phyloP scores from a whole-genome alignment of 2,888 invertebrate species.

The Chrysolina haemoptera region DNA sequence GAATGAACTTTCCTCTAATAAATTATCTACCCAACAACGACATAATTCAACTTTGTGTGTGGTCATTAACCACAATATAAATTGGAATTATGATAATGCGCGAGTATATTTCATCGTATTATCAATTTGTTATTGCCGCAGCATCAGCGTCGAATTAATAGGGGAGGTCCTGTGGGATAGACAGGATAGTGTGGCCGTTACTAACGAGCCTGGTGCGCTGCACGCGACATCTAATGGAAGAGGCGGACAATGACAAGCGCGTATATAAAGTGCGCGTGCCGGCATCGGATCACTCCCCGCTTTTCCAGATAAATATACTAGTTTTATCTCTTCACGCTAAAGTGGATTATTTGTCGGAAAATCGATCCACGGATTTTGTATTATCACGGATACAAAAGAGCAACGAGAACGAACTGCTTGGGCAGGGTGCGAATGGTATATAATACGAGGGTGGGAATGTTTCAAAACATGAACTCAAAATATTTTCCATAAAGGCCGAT shows the following conservation, averaged over 20 bases:
- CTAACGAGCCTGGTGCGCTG: constrained; percentile 47
- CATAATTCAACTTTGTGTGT: constrained; percentile 46
- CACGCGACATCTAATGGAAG: constrained; percentile 51
- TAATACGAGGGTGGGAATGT: neutral
- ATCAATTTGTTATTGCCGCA: constrained; percentile 51
- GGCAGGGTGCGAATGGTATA: neutral
- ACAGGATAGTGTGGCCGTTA: constrained; percentile 42
- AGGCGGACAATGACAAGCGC: constrained; percentile 48
- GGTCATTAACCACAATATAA: constrained; percentile 49
- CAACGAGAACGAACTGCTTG: constrained; percentile 8
- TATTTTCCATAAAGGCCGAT: too few species aligned
- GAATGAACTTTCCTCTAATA: constrained; percentile 16
- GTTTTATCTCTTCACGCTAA: constrained; percentile 48
- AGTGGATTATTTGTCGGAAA: constrained; percentile 48
- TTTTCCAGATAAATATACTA: constrained; percentile 42
- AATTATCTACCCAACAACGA: constrained; percentile 28
- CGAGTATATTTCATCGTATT: constrained; percentile 50
- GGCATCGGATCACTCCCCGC: constrained; percentile 42
- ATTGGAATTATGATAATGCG: constrained; percentile 50
- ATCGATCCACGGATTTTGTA: constrained; percentile 29
- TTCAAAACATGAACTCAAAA: neutral
- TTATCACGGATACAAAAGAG: neutral
- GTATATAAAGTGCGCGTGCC: constrained; percentile 48
- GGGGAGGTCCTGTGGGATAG: constrained; percentile 46
- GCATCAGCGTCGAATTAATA: constrained; percentile 48